Evolutionary conservation across 1,140 invertebrate genomes (phyloP), one percentile per base, ranked within the genome.

Genomic region (Pteromalus puparum): DNA sequence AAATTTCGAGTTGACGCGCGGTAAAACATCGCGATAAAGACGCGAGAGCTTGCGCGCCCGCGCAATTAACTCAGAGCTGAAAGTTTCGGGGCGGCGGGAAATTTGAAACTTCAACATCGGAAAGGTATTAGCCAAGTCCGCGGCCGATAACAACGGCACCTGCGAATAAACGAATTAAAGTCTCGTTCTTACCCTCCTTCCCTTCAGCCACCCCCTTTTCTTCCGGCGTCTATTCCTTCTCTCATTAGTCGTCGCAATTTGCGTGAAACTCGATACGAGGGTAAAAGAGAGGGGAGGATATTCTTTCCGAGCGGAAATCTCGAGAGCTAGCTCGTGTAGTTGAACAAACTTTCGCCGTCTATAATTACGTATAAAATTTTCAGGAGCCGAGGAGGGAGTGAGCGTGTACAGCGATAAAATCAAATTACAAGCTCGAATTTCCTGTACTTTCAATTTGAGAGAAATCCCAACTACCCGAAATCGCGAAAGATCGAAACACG

Each of bases 171-270:
- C 82, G 75, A 78, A 83, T 83, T 78, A 78, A 78, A 78, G 30
- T 77, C 61, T 77, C 81, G 74, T 83, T 83, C 53, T 46, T 68
- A 48, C 28, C n/a, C 15, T 12, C 53, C 3, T 7, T n/a, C 53
- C 18, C 12, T n/a, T n/a, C n/a, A n/a, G n/a, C n/a, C n/a, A n/a
- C n/a, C 0, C 3, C 21, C 53, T 61, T 61, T 61, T 61, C 53
- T 61, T 61, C 53, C 53, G 53, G 42, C 79, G n/a, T 24, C 67
- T 84, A 74, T 53, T 76, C 72, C 70, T 73, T 75, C 73, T 67
- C 34, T 84, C 76, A 73, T 84, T 84, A 87, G 85, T 85, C 34
- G 75, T 68, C n/a, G 65, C 67, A 48, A 83, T 79, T 81, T 77
- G 81, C 61, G 13, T 28, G 74, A 70, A 83, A 77, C 74, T 76